Base-by-base conservation (phyloP, 2,113 vertebrate species). In the Apteryx owenii region DNA sequence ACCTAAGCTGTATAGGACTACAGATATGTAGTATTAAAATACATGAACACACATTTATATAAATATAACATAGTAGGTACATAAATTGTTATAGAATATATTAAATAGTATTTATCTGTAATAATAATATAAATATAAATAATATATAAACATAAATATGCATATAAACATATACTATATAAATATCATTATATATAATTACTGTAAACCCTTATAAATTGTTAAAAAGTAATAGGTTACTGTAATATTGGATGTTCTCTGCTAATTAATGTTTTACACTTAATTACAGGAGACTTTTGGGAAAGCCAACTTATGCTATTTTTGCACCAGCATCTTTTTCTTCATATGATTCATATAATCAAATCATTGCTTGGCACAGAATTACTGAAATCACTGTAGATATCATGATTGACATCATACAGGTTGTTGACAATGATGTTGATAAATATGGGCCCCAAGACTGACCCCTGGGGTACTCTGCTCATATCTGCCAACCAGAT, bases 11-110 rank as follows among this genome's bases (percentile, higher is more conserved):
- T 28, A 38, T 0, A 58, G 4, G 5, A 26, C 17, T 50, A 73
- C 36, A 82, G 61, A 56, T 7, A 51, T 8, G 19, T 0, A 82
- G 11, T 44, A 28, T 48, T 18, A 48, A 90, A 90, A 73, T 22
- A n/a, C 0, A 2, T 5, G 9, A 12, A 51, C 10, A 65, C 4
- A 9, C 3, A n/a, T 7, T 1, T 11, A 25, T 8, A 6, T 50
- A 54, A 50, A 48, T 38, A 40, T 22, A 36, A 21, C 17, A 50
- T 51, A 51, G 25, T 22, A 31, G 15, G 31, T 31, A 58, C n/a
- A 50, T n/a, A 71, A 12, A 31, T 12, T 50, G 46, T 23, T 16
- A n/a, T 71, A 50, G 11, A 51, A 71, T 19, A 17, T 36, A 12
- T 71, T 50, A 50, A 70, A 50, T 50, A 51, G 11, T n/a, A 71